Evolutionary conservation across 2,797 vertebrate species (phyloP), one percentile per base, ranked within the genome.

Genomic region (Bradypodion pumilum): DNA sequence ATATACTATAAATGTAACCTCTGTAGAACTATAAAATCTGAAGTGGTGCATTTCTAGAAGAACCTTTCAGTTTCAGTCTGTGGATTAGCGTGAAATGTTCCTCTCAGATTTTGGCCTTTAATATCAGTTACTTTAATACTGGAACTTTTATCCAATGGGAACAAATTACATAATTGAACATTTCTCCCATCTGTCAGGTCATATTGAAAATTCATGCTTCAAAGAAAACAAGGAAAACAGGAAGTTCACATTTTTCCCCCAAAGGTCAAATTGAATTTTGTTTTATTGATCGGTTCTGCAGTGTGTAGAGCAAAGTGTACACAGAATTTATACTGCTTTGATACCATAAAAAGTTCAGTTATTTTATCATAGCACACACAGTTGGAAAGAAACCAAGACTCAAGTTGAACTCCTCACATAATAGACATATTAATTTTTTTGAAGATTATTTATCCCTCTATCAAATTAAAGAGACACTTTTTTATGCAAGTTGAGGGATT

Each of bases 301-400:
- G 19, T 16, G 27, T n/a, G 35, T 35, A 52, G 44, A 7, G 13
- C 59, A 56, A 73, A 74, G 59, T 65, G 44, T 74, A 32, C 59
- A 62, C 44, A 84, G 27, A 56, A 78, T 52, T 52, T 84, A 70
- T 83, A 29, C 25, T 68, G 75, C 75, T 40, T 63, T 84, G 42
- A 63, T 72, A 84, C 32, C 8, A 63, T 35, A 63, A 83, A 82
- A 74, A 62, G 13, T 27, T 29, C 35, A 49, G 66, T 46, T 69
- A 49, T 21, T 66, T 84, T n/a, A 63, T 12, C 46, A 35, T 32
- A 63, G 13, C 69, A n/a, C 42, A 63, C 42, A 40, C 15, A n/a
- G 7, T 74, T 63, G 70, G 23, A 62, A 63, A 7, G 56, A 44
- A 74, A 84, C 42, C 56, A 63, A 84, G 13, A 10, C 52, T 49